Conservation (phyloP, 2,888 invertebrate species). For the Homarus gammarus region DNA sequence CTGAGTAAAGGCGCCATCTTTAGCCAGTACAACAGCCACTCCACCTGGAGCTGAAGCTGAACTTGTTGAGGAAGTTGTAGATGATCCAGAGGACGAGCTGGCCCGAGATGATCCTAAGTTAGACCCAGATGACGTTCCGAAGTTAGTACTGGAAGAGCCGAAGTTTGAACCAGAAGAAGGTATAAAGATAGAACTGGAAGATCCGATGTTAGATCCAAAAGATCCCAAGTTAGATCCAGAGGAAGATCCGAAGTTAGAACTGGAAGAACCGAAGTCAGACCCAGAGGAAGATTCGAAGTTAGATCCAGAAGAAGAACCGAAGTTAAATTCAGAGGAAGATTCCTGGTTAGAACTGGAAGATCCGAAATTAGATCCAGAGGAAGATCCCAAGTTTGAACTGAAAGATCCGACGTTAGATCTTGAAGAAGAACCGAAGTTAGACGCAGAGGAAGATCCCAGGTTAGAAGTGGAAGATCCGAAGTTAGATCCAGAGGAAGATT, state of each 20-base stretch:
- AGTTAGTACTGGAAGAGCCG: neutral
- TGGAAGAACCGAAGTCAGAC: too few species aligned
- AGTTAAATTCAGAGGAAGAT: too few species aligned
- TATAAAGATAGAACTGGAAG: neutral
- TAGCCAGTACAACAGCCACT: too few species aligned
- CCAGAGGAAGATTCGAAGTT: neutral
- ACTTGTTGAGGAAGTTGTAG: neutral
- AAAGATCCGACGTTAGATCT: too few species aligned
- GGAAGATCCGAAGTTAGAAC: too few species aligned
- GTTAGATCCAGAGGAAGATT: neutral
- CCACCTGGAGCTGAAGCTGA: too few species aligned
- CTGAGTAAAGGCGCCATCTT: too few species aligned
- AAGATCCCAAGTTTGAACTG: too few species aligned
- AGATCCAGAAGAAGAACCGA: too few species aligned
- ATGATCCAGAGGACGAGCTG: too few species aligned
- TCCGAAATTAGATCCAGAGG: too few species aligned
- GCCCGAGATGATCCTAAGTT: neutral
- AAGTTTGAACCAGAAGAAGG: neutral
- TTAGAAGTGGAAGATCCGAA: neutral
- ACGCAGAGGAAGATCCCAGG: neutral
- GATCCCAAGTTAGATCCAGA: neutral
- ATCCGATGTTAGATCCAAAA: neutral
- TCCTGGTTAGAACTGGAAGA: too few species aligned
- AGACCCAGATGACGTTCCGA: neutral
- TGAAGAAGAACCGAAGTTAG: neutral